These are phyloP conservation scores for Psilopogon haemacephalus DNA, from an alignment of 2,113 vertebrate species.

Conservation along the genomic window DNA sequence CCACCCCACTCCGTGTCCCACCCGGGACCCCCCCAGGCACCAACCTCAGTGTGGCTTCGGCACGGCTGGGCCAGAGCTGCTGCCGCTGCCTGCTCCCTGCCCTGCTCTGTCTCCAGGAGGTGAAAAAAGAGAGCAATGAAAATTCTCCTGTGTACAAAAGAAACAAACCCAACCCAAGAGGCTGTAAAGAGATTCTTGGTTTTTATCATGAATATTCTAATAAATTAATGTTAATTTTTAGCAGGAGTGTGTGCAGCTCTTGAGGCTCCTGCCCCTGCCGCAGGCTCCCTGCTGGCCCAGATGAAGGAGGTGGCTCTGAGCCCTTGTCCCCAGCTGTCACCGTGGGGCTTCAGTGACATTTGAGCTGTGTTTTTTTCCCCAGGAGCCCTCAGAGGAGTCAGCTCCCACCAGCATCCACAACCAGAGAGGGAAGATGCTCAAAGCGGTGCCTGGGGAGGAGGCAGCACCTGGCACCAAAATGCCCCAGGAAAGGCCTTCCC, in stretches of 20 bases:
- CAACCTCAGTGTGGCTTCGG: neutral
- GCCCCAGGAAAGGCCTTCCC: neutral
- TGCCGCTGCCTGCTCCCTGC: constrained; percentile 42
- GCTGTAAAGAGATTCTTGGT: constrained; percentile 73
- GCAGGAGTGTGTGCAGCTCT: neutral
- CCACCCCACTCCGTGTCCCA: neutral
- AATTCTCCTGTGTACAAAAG: constrained; percentile 57
- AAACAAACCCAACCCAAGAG: neutral
- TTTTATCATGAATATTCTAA: constrained; percentile 82
- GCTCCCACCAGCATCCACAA: neutral
- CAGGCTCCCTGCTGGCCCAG: fast-evolving
- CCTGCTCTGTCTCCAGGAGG: constrained; percentile 64
- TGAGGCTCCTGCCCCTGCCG: neutral
- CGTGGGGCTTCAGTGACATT: neutral
- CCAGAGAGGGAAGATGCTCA: no score
- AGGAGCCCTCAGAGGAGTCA: neutral
- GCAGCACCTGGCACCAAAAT: fast-evolving
- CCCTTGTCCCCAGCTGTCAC: fast-evolving
- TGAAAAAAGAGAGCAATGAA: constrained; percentile 53
- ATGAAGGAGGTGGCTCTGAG: neutral
- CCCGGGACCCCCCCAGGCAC: neutral
- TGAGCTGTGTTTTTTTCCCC: neutral
- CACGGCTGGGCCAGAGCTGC: neutral
- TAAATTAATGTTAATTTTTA: constrained; percentile 82
- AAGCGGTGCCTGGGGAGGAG: neutral